A percentile compares a stretch with the other conserved stretches of the same genome.
Evolutionary conservation across 2,113 vertebrate species (phyloP).

Genomic region (Hypanus sabinus): DNA sequence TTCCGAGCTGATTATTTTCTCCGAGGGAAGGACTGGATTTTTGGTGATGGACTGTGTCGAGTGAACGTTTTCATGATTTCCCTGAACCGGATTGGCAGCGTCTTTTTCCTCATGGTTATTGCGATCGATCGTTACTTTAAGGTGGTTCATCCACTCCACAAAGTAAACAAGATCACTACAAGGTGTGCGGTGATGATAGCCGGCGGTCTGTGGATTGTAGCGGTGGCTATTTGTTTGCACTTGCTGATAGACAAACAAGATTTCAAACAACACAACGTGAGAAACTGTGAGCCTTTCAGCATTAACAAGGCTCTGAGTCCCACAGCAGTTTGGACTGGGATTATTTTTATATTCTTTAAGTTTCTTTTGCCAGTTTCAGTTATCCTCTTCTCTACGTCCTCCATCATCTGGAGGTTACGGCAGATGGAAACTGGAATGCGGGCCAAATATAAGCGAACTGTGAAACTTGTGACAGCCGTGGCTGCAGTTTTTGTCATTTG

Average conservation of each 20-base stretch:
- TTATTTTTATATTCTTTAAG: background rate
- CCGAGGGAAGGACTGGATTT: constrained; percentile 52
- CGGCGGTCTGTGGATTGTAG: background rate
- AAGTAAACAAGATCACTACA: constrained; percentile 46
- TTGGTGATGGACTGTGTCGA: constrained; percentile 48
- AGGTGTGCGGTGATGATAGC: background rate
- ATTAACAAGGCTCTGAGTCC: constrained; percentile 39
- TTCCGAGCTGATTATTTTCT: constrained; percentile 57
- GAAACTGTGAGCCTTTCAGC: background rate
- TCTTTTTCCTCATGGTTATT: constrained; percentile 61
- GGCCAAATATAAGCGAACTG: background rate
- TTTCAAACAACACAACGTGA: background rate
- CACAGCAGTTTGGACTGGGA: background rate
- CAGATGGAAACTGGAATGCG: background rate
- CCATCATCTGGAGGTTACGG: background rate
- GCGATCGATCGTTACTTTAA: constrained; percentile 65
- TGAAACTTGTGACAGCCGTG: background rate
- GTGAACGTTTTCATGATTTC: constrained; percentile 64
- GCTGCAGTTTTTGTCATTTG: background rate
- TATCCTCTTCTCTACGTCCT: background rate
- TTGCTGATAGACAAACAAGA: background rate
- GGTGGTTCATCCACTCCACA: constrained; percentile 56
- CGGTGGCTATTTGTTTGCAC: background rate
- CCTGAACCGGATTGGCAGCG: constrained; percentile 61
- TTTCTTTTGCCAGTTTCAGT: background rate